Base-by-base conservation (phyloP, 2,113 vertebrate genomes). In the Trematomus loennbergii region DNA sequence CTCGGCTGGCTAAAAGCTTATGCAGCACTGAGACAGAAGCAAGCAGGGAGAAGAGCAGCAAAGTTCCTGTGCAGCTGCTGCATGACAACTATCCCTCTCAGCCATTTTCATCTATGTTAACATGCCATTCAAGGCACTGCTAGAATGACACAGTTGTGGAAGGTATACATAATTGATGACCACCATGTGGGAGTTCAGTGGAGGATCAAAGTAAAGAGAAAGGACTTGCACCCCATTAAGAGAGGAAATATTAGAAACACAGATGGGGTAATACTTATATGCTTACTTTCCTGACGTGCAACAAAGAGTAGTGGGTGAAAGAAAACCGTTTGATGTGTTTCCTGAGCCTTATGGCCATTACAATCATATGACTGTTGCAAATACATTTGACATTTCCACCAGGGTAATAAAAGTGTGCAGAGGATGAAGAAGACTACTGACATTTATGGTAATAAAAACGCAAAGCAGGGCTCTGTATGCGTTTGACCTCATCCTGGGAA, bases 361-460 rank as follows among this genome's bases (percentile, higher is more conserved):
- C 9, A 18, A 65, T 86, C 66, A 89, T 90, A 80, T 82, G 84
- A 84, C 85, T 92, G 83, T 87, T 88, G 89, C 87, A 88, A 94
- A 92, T 93, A 78, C 83, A 75, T 88, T 81, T 95, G 94, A 95
- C 93, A 95, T 95, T 95, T 94, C 86, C 88, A 71, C 69, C 75
- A 65, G 84, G 76, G 87, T 88, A 91, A 93, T 93, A 92, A 90
- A 93, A 92, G 80, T 82, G 82, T 73, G 75, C 29, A 66, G 72
- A 90, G 85, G 93, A 95, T 94, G 91, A 94, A 95, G 92, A 89
- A 87, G 87, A 79, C 90, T 89, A 88, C 88, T 95, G 94, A 95
- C 95, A 95, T 95, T 95, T 94, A 94, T 95, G 94, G 91, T 95
- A 94, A 95, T 94, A 92, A 92, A 94, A 91, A 92, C 77, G 87